These are phyloP conservation scores for Burhinus oedicnemus DNA, from an alignment of 2,113 vertebrate species.

Conservation along the genomic window DNA sequence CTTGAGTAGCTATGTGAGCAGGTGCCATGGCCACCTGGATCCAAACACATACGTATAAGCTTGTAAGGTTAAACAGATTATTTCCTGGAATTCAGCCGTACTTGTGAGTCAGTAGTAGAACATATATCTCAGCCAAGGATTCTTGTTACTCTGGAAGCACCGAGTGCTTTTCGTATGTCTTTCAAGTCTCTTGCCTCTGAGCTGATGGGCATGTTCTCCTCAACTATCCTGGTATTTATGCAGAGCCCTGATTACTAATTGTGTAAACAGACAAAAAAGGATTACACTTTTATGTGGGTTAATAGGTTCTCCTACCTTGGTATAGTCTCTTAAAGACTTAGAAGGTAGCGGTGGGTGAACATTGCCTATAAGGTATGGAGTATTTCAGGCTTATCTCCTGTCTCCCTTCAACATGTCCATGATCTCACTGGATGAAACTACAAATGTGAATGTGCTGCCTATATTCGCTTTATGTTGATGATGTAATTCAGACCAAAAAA, in stretches of 20 bases:
- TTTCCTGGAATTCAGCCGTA: neutral
- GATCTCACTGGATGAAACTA: neutral
- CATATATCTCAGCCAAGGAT: neutral
- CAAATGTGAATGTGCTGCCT: neutral
- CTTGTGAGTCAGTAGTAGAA: neutral
- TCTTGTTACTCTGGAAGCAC: neutral
- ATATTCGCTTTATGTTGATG: neutral
- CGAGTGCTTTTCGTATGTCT: neutral
- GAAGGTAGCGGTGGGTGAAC: neutral
- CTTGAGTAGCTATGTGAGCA: neutral
- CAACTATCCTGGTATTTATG: neutral
- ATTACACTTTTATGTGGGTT: neutral
- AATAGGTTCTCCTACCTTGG: neutral
- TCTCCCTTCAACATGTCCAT: neutral
- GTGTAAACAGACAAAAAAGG: neutral
- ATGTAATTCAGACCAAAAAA: neutral
- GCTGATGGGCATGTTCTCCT: neutral
- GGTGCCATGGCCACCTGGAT: neutral
- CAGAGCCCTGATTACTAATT: neutral
- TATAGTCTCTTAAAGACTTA: neutral
- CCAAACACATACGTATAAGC: neutral
- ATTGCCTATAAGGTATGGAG: neutral
- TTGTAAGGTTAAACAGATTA: neutral
- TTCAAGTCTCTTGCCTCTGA: neutral
- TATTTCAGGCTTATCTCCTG: neutral